Percentiles rank a stretch among this genome's conserved stretches.
Evolutionary conservation across 2,113 vertebrate species (phyloP).

Genomic region (Nothoprocta perdicaria): DNA sequence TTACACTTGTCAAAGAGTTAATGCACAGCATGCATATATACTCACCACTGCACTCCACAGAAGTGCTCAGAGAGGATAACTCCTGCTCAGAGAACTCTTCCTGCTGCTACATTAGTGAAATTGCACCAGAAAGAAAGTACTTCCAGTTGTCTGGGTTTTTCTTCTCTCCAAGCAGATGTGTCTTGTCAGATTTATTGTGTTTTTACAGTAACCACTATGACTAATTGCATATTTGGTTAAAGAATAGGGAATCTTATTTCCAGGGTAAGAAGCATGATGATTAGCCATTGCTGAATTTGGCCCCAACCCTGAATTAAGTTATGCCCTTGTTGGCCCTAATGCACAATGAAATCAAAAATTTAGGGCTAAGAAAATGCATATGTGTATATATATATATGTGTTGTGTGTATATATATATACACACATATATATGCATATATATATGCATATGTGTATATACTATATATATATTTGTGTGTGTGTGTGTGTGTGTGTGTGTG

Average conservation of each 20-base stretch:
- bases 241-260: constrained; percentile 27
- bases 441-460: too few species aligned
- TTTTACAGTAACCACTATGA: constrained; percentile 35
- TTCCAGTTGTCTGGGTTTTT: constrained; percentile 2
- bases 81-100: not conserved
- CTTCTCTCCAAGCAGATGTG: constrained; percentile 38
- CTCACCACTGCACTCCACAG: not conserved
- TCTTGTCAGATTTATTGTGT: constrained; percentile 43
- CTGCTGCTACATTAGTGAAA: not conserved
- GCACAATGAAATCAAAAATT: not conserved
- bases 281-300: not conserved
- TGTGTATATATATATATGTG: not conserved
- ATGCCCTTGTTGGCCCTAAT: not conserved
- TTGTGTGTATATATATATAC: too few species aligned
- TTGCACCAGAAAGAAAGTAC: not conserved
- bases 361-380: not conserved
- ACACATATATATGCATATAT: too few species aligned
- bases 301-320: not conserved
- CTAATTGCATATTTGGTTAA: constrained; percentile 52
- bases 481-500: too few species aligned
- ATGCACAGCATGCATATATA: not conserved
- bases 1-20: not conserved
- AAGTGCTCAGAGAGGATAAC: not conserved
- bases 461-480: not conserved
- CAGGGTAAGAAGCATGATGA: not conserved